phyloP scores from a whole-genome alignment of 37 sponge, comb jelly and placozoan genomes.

The Aphrocallistes beatrix region DNA sequence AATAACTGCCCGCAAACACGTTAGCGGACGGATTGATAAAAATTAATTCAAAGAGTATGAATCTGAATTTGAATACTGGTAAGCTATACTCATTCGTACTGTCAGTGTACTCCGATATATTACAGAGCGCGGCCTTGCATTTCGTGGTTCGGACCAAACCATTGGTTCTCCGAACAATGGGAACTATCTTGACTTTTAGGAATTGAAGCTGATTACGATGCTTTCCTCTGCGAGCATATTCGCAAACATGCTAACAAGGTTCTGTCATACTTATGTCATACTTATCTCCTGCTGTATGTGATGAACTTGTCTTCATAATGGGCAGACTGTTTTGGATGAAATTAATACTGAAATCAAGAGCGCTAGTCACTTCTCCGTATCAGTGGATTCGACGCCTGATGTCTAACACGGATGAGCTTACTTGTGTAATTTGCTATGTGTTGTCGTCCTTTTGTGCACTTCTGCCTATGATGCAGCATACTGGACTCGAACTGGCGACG shows the following conservation, averaged over 20 bases:
- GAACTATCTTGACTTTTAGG: constrained; percentile 23
- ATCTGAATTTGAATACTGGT: constrained; percentile 18
- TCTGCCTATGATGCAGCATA: constrained; percentile 8
- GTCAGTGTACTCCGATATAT: constrained; percentile 17
- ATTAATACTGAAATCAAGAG: neutral
- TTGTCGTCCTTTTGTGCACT: too few relatives aligned
- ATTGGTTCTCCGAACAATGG: constrained; percentile 22
- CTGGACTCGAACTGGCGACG: constrained; percentile 23
- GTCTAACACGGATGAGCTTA: constrained; percentile 16
- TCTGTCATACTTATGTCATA: constrained; percentile 5
- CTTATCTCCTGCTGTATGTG: constrained; percentile 24
- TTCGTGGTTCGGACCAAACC: constrained; percentile 22
- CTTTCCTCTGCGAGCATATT: constrained; percentile 21
- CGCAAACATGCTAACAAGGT: constrained; percentile 26
- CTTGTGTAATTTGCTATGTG: constrained; percentile 9
- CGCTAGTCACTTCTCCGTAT: constrained; percentile 14
- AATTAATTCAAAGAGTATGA: neutral
- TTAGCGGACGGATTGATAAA: constrained; percentile 5
- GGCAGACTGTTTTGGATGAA: neutral
- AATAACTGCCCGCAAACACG: constrained; percentile 3
- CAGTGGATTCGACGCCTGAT: constrained; percentile 19
- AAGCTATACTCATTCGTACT: neutral
- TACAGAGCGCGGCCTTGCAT: constrained; percentile 19
- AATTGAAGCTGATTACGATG: constrained; percentile 18
- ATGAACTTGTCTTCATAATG: constrained; percentile 16